These are phyloP conservation scores for Takifugu ocellatus DNA, from an alignment of 2,797 vertebrate genomes.

Conservation along the genomic window DNA sequence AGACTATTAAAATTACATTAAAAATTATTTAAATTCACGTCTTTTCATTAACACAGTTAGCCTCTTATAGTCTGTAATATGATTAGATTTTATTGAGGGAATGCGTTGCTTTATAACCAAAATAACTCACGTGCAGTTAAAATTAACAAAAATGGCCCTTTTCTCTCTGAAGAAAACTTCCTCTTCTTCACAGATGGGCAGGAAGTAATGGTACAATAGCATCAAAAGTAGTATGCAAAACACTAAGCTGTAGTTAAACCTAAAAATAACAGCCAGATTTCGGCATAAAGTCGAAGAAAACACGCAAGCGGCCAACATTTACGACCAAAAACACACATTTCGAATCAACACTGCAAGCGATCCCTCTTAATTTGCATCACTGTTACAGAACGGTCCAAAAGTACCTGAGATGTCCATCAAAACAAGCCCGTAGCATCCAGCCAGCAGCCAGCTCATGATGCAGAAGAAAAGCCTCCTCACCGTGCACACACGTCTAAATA, in stretches of 20 bases:
- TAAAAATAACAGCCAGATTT: constrained; percentile 2
- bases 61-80: too few species aligned
- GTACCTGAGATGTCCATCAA: constrained; percentile 68
- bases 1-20: too few species aligned
- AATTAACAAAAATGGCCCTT: neutral
- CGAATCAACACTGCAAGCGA: too few species aligned
- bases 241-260: constrained; percentile 18
- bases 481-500: too few species aligned
- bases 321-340: neutral
- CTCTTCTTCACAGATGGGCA: constrained; percentile 77
- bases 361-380: neutral
- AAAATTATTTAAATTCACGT: too few species aligned
- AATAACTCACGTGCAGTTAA: neutral
- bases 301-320: too few species aligned
- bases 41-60: too few species aligned
- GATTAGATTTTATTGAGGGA: too few species aligned
- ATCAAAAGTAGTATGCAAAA: constrained; percentile 72
- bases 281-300: too few species aligned
- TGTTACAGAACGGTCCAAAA: neutral
- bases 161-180: constrained; percentile 65
- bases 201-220: constrained; percentile 58
- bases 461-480: constrained; percentile 1
- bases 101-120: neutral
- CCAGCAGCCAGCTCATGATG: constrained; percentile 61
- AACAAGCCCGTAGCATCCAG: constrained; percentile 50